Evolutionary conservation across 2,888 invertebrate species (phyloP).

Genomic region (Sesia apiformis): DNA sequence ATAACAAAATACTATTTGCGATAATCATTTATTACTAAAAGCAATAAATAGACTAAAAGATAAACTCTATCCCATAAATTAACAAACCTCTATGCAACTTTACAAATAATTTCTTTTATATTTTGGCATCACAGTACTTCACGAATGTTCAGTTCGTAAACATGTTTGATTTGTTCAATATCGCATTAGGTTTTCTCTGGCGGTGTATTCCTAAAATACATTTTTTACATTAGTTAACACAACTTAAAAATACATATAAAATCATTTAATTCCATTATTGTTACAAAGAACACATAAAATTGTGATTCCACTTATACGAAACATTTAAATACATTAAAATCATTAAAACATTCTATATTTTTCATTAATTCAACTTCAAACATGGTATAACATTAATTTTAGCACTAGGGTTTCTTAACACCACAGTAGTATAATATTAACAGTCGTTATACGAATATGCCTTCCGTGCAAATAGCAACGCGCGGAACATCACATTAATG

Average conservation of each 20-base stretch:
- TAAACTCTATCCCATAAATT: slow-evolving; percentile 67
- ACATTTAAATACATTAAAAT: no score
- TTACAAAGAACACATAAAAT: not conserved
- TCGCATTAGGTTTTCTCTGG: not conserved
- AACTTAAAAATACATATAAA: not conserved
- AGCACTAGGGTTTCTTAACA: no score
- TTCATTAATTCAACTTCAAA: no score
- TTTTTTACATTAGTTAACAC: not conserved
- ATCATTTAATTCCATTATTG: no score
- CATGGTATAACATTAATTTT: no score
- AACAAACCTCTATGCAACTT: slow-evolving; percentile 57
- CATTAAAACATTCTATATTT: no score
- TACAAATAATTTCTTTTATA: slow-evolving; percentile 41
- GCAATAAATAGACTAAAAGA: slow-evolving; percentile 67
- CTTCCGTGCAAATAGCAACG: no score
- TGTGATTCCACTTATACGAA: not conserved
- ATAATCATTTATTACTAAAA: slow-evolving; percentile 62
- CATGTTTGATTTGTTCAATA: not conserved
- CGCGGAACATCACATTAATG: no score
- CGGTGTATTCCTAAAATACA: not conserved
- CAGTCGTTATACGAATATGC: no score
- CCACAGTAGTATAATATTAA: no score
- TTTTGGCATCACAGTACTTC: slow-evolving; percentile 70
- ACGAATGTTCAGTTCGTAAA: not conserved
- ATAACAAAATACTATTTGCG: slow-evolving; percentile 13